These are phyloP conservation scores for Venustoraphidia nigricollis DNA, from an alignment of 2,888 invertebrate genomes.

Conservation along the genomic window DNA sequence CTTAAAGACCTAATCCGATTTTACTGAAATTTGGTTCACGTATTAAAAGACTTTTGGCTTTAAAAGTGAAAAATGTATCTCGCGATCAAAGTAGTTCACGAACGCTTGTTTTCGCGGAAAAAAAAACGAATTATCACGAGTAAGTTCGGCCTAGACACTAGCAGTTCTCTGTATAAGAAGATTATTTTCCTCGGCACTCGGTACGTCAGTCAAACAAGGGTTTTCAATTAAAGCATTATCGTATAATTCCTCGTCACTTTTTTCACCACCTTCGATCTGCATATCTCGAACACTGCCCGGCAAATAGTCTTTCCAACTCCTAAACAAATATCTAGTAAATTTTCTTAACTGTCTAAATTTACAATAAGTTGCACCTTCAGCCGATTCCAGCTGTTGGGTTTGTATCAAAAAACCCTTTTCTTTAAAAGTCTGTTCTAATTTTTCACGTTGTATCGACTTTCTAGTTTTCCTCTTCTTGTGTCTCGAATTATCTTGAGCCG, in stretches of 20 bases:
- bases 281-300: slow-evolving; percentile 41
- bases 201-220: too few species aligned
- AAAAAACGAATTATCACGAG: too few species aligned
- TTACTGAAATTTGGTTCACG: too few species aligned
- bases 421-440: slow-evolving; percentile 81
- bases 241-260: slow-evolving; percentile 8
- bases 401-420: slow-evolving; percentile 88
- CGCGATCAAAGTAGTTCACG: too few species aligned
- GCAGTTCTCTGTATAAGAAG: too few species aligned
- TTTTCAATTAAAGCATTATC: too few species aligned
- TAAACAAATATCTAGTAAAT: slow-evolving; percentile 78
- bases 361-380: slow-evolving; percentile 87
- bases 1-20: too few species aligned
- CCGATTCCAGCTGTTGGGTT: slow-evolving; percentile 82
- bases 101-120: too few species aligned
- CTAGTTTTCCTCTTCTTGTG: slow-evolving; percentile 56
- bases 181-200: too few species aligned
- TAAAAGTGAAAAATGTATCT: too few species aligned
- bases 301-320: slow-evolving; percentile 87
- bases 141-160: too few species aligned
- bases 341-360: slow-evolving; percentile 82
- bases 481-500: slow-evolving; percentile 9
- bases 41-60: too few species aligned
- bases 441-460: slow-evolving; percentile 72
- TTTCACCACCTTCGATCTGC: slow-evolving; percentile 16